Evolutionary conservation across 1,140 invertebrate species (phyloP), one percentile per base, ranked within the genome.

Genomic region (Asbolus verrucosus): DNA sequence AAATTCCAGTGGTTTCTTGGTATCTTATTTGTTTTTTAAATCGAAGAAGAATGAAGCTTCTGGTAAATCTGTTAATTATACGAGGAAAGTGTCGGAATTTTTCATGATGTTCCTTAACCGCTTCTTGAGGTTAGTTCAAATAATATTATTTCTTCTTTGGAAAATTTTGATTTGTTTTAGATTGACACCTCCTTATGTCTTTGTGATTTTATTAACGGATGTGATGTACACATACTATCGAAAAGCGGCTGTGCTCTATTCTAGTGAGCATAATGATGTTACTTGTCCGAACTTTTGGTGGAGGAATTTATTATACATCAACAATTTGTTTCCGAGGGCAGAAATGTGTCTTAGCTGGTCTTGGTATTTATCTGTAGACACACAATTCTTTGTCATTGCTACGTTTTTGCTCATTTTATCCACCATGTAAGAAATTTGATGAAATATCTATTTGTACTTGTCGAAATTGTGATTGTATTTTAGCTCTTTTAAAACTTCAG

Each of bases 281-380:
- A 75, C 75, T 16, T 89, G 88, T 70, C 70, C 80, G 0, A 84
- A 86, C 72, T 86, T 88, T 73, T 89, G 88, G 87, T 89, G 87
- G 88, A 81, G 87, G 67, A 89, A 89, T 77, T 24, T 89, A 1
- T 77, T 89, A 9, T 89, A 87, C 70, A 87, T 89, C 41, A 87
- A 88, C 75, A 89, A 87, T 78, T 76, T 89, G 0, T 89, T 82
- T 63, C 73, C 79, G 11, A 81, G 81, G 69, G 76, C 82, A 0
- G 82, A 85, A 19, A 82, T 87, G 83, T 94, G 93, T 73, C 84
- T 93, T 81, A 87, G 87, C 2, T 93, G 91, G 89, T 89, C 90
- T 15, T 95, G 93, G 93, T 94, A 93, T 74, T 75, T 95, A 38
- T 88, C 92, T 9, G 88, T 88, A 65, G 93, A 95, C 78, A 93